These are phyloP conservation scores for Reticulitermes speratus DNA, from an alignment of 1,140 invertebrate genomes.

Conservation along the genomic window DNA sequence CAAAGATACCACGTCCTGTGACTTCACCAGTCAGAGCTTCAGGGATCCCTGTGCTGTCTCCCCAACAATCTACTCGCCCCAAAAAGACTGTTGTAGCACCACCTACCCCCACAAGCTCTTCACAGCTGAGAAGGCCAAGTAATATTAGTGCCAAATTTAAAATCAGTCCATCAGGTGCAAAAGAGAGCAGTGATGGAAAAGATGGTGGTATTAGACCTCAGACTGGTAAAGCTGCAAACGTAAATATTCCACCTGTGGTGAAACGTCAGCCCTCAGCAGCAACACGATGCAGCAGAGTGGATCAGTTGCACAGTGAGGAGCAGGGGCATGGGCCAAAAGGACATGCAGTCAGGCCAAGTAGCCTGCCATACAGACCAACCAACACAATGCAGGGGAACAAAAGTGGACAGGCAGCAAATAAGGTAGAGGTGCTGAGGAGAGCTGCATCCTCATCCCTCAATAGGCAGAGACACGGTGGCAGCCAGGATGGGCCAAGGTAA, in stretches of 20 bases:
- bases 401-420: conserved; percentile 27
- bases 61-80: background rate
- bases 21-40: conserved; percentile 52
- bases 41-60: conserved; percentile 16
- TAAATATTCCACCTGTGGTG: conserved; percentile 1
- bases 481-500: background rate
- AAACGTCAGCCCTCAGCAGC: background rate
- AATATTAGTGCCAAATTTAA: background rate
- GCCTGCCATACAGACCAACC: conserved; percentile 39
- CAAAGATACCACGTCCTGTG: conserved; percentile 69
- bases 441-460: conserved; percentile 61
- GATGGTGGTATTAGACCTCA: background rate
- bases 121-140: conserved; percentile 1
- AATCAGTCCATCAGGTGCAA: background rate
- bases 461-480: conserved; percentile 7
- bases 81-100: background rate
- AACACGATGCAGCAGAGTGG: conserved; percentile 2
- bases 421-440: conserved; percentile 49
- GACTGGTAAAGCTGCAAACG: background rate
- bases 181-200: conserved; percentile 4
- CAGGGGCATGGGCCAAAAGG: conserved; percentile 40
- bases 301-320: conserved; percentile 20
- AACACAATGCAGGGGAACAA: background rate
- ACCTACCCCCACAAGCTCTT: background rate
- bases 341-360: conserved; percentile 40